Base-by-base conservation (phyloP, 2,797 vertebrate species). In the Sebastes trivittatus region DNA sequence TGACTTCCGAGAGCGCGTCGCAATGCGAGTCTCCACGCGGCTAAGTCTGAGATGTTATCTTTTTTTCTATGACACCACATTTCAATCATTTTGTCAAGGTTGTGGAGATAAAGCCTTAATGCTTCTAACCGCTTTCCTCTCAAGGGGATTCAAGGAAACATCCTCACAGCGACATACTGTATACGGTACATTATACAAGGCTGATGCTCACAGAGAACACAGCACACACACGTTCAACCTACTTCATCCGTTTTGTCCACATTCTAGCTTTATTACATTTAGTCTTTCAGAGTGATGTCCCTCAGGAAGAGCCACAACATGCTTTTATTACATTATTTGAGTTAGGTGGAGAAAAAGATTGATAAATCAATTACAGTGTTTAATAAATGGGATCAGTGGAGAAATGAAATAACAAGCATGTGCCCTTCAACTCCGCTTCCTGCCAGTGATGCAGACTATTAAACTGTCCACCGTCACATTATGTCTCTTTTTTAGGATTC, bases 21-120 rank as follows among this genome's bases (percentile, higher is more conserved):
- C 58, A 55, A 27, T 65, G 61, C 13, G 59, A 77, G 64, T 69
- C 77, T 72, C 27, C 20, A 7, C 55, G 71, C 75, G 56, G 79
- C 69, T 3, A 18, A 79, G 72, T 55, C 77, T 82, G 58, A 83
- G 89, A 91, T 90, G 46, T 69, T 88, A 90, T 93, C 92, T 76
- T 6, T 55, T 49, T 83, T 68, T 65, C 82, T 55, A 59, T 83
- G 83, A 89, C 78, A 84, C 75, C 87, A 80, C 84, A 78, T 90
- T 93, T 90, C 92, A 89, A 72, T 90, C 87, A 88, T 81, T 90
- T 91, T 86, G 89, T 89, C 89, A 91, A 91, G 92, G 92, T 89
- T 87, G 87, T 75, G 75, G 9, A 87, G 91, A 92, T 93, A 89
- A 92, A 86, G 82, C 61, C 38, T 54, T 69, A 75, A 88, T 72